A percentile compares a stretch with the other conserved stretches of the same genome.
Evolutionary conservation across 2,888 invertebrate genomes (phyloP).

Genomic region (Metallyticus violacea): DNA sequence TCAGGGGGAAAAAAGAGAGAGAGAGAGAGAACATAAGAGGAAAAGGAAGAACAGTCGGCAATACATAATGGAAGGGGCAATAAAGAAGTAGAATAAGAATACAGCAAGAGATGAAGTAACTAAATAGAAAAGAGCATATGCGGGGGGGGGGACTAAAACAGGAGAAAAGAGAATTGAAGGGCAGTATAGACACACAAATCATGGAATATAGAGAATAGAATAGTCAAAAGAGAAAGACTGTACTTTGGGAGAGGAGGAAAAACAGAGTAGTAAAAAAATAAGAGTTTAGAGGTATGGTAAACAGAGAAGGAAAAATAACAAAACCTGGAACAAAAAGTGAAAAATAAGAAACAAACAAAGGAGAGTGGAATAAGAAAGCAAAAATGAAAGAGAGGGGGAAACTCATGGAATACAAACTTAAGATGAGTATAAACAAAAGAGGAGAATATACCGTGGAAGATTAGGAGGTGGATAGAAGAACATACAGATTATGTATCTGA

Average conservation of each 20-base stretch:
- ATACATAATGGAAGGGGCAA: not conserved
- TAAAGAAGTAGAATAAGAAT: conserved; percentile 15
- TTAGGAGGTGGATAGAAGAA: too few relatives aligned
- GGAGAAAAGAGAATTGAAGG: conserved; percentile 17
- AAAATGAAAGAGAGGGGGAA: too few relatives aligned
- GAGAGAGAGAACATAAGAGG: too few relatives aligned
- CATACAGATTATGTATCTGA: too few relatives aligned
- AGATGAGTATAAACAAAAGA: too few relatives aligned
- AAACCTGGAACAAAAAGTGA: too few relatives aligned
- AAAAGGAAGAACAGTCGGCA: not conserved
- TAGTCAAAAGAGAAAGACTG: not conserved
- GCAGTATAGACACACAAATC: conserved; percentile 37
- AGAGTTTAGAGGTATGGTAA: not conserved
- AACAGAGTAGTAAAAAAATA: not conserved
- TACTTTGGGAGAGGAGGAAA: not conserved
- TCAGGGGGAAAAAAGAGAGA: not conserved
- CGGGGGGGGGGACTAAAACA: not conserved
- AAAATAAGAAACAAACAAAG: too few relatives aligned
- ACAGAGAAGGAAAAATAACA: not conserved
- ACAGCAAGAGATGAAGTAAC: conserved; percentile 26
- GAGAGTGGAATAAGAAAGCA: too few relatives aligned
- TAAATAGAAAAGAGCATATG: conserved; percentile 10
- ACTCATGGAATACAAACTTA: too few relatives aligned
- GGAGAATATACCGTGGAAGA: too few relatives aligned
- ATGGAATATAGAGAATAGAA: conserved; percentile 39